A percentile compares a stretch with the other conserved stretches of the same genome.
Evolutionary conservation across 2,888 invertebrate genomes (phyloP).

Genomic region (Eumacrocentrus americanus): DNA sequence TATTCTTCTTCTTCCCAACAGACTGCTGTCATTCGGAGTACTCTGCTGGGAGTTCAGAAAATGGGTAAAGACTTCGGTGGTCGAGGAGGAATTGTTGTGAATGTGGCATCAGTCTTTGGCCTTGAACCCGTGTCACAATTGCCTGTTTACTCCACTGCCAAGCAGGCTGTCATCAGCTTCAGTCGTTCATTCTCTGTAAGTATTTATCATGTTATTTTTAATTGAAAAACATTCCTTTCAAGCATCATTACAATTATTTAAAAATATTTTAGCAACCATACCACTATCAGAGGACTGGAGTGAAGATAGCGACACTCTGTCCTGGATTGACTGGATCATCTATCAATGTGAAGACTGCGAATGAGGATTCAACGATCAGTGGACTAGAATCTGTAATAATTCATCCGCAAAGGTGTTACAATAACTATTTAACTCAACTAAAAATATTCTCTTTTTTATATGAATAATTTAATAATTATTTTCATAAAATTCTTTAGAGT

Average conservation of each 20-base stretch:
- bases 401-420: conserved; percentile 42
- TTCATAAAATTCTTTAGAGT: no score
- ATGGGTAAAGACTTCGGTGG: conserved; percentile 62
- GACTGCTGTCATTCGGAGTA: conserved; percentile 60
- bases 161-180: conserved; percentile 60
- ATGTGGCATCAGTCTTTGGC: conserved; percentile 69
- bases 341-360: conserved; percentile 30
- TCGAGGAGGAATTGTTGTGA: conserved; percentile 70
- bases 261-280: conserved; percentile 52
- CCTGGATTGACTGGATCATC: conserved; percentile 49
- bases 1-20: no score
- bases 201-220: conserved; percentile 11
- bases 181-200: conserved; percentile 55
- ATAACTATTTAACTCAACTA: background rate
- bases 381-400: conserved; percentile 33
- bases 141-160: conserved; percentile 69
- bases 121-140: conserved; percentile 62
- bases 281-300: conserved; percentile 54
- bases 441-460: conserved; percentile 15
- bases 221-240: background rate
- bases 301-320: conserved; percentile 53
- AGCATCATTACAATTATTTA: background rate
- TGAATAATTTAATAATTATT: no score
- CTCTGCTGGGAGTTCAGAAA: conserved; percentile 60
- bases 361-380: conserved; percentile 27